A percentile compares a stretch with the other conserved stretches of the same genome.
Conservation (phyloP, 35 echinoderm and acorn worm species). For the Ptychodera flava region DNA sequence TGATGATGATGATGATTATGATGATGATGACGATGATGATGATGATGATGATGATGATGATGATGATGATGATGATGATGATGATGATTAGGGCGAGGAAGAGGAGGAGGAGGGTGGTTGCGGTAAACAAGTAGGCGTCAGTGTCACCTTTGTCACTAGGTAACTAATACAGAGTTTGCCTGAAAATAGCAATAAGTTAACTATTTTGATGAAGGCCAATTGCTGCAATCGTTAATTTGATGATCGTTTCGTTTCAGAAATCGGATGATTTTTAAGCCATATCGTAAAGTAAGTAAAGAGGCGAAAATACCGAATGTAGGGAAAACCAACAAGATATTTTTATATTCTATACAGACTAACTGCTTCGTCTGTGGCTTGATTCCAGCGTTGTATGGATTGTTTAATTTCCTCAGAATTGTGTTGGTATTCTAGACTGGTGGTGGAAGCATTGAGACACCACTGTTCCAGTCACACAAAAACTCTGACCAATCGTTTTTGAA, state of each 20-base stretch:
- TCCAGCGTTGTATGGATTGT: background rate
- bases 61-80: background rate
- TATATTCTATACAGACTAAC: no score
- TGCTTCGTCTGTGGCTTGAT: background rate
- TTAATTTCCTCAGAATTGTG: background rate
- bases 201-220: background rate
- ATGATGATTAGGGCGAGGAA: background rate
- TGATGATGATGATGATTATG: background rate
- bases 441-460: background rate
- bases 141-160: background rate
- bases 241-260: no score
- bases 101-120: background rate
- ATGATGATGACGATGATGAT: background rate
- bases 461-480: background rate
- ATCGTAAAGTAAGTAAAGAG: no score
- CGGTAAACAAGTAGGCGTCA: background rate
- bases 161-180: no score
- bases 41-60: background rate
- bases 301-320: no score
- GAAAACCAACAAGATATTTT: no score
- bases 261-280: no score
- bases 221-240: background rate
- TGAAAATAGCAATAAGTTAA: no score
- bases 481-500: background rate
- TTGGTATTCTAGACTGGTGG: background rate